Percentiles rank a stretch among this genome's conserved stretches.
These are phyloP conservation scores for Oscheius sp. DNA, from an alignment of 2,888 invertebrate species.

Conservation along the genomic window DNA sequence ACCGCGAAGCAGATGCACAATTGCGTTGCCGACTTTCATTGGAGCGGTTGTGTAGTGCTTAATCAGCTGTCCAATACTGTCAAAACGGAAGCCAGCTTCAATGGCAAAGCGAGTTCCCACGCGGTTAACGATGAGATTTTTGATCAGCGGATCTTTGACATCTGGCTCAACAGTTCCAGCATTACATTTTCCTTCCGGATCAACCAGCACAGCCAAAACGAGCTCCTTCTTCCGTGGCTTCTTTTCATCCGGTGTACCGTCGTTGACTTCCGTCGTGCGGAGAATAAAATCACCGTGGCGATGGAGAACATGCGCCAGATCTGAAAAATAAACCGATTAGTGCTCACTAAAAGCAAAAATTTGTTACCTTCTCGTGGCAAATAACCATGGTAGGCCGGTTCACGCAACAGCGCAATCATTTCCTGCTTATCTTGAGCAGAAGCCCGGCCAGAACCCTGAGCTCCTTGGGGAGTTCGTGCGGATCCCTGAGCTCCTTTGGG, in stretches of 20 bases:
- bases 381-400: conserved; percentile 22
- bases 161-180: no score
- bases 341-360: no score
- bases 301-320: conserved; percentile 4
- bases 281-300: conserved; percentile 25
- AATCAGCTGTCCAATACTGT: background rate
- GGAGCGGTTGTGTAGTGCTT: conserved; percentile 1
- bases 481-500: no score
- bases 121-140: conserved; percentile 14
- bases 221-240: conserved; percentile 11
- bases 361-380: conserved; percentile 10
- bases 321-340: background rate
- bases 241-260: background rate
- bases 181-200: conserved; percentile 19
- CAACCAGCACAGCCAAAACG: conserved; percentile 22
- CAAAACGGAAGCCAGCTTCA: conserved; percentile 22
- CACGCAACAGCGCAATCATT: background rate
- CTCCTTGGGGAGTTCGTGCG: no score
- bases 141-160: background rate
- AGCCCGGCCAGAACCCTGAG: no score
- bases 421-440: no score
- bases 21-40: background rate
- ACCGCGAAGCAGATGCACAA: background rate
- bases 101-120: background rate
- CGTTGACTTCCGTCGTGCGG: conserved; percentile 10